A percentile compares a stretch with the other conserved stretches of the same genome.
phyloP scores from a whole-genome alignment of 2,888 invertebrate genomes.

The Parascotia fuliginaria region DNA sequence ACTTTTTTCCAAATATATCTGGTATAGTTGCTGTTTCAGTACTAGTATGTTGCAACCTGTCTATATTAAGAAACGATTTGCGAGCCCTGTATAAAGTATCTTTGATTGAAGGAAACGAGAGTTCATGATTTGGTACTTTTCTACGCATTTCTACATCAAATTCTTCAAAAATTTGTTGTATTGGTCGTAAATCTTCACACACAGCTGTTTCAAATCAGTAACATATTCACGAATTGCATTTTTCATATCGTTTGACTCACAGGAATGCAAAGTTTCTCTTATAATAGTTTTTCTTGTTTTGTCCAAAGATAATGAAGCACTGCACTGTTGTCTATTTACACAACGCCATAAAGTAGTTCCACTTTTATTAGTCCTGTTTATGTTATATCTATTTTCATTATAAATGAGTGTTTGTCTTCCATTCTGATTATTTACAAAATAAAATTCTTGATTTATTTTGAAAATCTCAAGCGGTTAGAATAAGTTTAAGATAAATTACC shows the following conservation, averaged over 20 bases:
- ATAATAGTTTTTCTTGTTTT: neutral
- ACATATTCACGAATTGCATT: neutral
- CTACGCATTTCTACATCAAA: too few relatives aligned
- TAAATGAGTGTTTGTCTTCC: neutral
- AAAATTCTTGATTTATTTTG: neutral
- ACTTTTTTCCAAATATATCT: neutral
- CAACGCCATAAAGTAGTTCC: slow-evolving; percentile 2
- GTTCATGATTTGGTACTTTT: too few relatives aligned
- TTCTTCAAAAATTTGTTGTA: too few relatives aligned
- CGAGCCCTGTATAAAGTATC: too few relatives aligned
- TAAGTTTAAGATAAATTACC: too few relatives aligned
- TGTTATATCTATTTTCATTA: neutral
- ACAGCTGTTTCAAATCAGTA: neutral
- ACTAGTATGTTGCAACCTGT: neutral
- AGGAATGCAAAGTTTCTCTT: too few relatives aligned
- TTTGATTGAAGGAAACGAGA: too few relatives aligned
- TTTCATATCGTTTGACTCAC: neutral
- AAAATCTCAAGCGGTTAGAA: too few relatives aligned
- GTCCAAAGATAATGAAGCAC: neutral
- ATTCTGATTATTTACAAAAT: neutral
- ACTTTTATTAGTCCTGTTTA: neutral
- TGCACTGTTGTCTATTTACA: neutral
- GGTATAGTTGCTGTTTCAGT: neutral
- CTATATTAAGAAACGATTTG: too few relatives aligned
- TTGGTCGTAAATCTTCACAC: too few relatives aligned